Percentiles rank a stretch among this genome's conserved stretches.
phyloP scores from a whole-genome alignment of 1,140 invertebrate genomes.

The Geopemphigus sp. region DNA sequence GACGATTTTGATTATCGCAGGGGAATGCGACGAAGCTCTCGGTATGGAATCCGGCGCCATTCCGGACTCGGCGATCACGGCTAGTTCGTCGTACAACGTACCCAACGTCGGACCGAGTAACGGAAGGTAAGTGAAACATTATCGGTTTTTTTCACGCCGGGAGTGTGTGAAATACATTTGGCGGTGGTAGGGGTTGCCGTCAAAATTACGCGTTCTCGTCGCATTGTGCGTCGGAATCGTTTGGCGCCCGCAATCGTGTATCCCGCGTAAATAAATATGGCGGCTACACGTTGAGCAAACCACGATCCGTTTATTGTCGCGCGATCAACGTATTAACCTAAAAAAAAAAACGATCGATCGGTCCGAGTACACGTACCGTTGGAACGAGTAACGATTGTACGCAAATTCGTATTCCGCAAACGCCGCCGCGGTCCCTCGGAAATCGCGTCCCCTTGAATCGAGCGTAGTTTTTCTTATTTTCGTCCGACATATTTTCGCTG shows the following conservation, averaged over 20 bases:
- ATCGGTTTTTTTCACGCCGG: not conserved
- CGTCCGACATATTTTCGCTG: not conserved
- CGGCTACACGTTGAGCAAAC: too few relatives aligned
- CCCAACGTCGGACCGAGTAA: slow-evolving; percentile 63
- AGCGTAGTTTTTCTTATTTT: too few relatives aligned
- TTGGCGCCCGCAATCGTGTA: too few relatives aligned
- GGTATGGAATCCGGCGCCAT: slow-evolving; percentile 66
- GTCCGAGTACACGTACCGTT: not conserved
- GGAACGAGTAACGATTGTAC: not conserved
- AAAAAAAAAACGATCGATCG: slow-evolving; percentile 1
- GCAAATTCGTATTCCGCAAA: slow-evolving; percentile 10
- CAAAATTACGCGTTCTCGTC: too few relatives aligned
- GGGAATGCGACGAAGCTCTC: slow-evolving; percentile 60
- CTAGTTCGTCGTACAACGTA: slow-evolving; percentile 61
- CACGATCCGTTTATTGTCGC: too few relatives aligned
- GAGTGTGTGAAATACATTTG: too few relatives aligned
- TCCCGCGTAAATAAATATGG: too few relatives aligned
- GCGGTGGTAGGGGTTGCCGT: too few relatives aligned
- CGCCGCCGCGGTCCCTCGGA: not conserved
- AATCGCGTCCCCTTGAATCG: slow-evolving; percentile 2
- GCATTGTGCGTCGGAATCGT: too few relatives aligned
- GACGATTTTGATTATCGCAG: slow-evolving; percentile 59
- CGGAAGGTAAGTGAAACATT: slow-evolving; percentile 59
- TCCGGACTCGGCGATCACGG: slow-evolving; percentile 62
- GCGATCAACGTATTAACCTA: too few relatives aligned